phyloP scores from a whole-genome alignment of 2,113 vertebrate genomes.

The Antigone vipio region DNA sequence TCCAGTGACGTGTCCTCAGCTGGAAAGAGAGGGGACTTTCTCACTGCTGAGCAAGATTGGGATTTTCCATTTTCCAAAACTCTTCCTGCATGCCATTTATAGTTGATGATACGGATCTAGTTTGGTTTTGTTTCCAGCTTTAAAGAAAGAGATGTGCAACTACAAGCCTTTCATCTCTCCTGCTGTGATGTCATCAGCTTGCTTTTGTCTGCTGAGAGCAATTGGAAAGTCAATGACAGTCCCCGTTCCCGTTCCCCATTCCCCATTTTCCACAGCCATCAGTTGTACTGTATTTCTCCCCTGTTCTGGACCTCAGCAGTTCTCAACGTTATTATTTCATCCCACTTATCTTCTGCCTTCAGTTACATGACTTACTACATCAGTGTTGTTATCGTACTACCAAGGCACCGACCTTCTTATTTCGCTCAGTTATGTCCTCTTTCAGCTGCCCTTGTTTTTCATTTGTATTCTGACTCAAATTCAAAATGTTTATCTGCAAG shows the following conservation, averaged over 20 bases:
- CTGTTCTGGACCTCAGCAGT: neutral
- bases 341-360: neutral
- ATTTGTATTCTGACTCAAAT: neutral
- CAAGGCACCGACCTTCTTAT: neutral
- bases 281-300: neutral
- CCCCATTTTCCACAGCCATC: neutral
- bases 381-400: rapidly evolving
- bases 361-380: neutral
- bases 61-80: slow-evolving; percentile 44
- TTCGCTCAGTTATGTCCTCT: neutral
- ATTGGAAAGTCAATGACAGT: neutral
- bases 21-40: slow-evolving; percentile 1
- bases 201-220: neutral
- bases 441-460: neutral
- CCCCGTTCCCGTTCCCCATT: neutral
- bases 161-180: neutral
- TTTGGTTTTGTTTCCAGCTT: slow-evolving; percentile 15
- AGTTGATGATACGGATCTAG: neutral
- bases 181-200: neutral
- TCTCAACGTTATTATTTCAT: neutral
- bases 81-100: neutral
- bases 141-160: neutral
- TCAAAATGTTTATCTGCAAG: neutral
- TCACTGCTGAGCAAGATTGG: neutral
- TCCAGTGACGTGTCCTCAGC: slow-evolving; percentile 32